Evolutionary conservation across 2,797 vertebrate species (phyloP), one percentile per base, ranked within the genome.

Genomic region (Streptopelia turtur): DNA sequence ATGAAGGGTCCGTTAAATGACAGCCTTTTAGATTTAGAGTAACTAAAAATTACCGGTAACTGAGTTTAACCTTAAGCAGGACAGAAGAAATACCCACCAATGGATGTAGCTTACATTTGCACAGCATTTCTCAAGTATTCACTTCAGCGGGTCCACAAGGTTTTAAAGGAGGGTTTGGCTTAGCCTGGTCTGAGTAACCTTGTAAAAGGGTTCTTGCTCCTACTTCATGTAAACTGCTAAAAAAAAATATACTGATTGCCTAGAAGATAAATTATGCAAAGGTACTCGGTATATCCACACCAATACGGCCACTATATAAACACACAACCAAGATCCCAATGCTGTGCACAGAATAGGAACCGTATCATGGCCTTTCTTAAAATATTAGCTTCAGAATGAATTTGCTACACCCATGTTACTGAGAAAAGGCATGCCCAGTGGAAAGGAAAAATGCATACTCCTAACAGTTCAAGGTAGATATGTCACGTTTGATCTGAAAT

Each of bases 211-310:
- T 56, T 93, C 91, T 85, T 83, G 27, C n/a, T 89, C 61, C 65
- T 33, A 35, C 25, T 16, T 17, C 28, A 30, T 6, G 17, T 71
- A 90, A 91, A 88, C 66, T 59, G 53, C 14, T 79, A 35, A 45
- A 90, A 91, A 91, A 89, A 91, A 72, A 69, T 7, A 39, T 5
- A 65, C 22, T 31, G 53, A 53, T 39, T 78, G 69, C 43, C 53
- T 33, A 23, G 66, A 52, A 93, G 60, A 87, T 43, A 50, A 80
- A 37, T 11, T 21, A 16, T 35, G 18, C 45, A 4, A 17, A 53
- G 3, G n/a, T 45, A 30, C 24, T 45, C 1, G 0, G 27, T 33
- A 2, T 10, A 79, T 39, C 37, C 31, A 17, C 0, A 0, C 35
- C 27, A n/a, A 16, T 3, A 12, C 0, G 0, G 6, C 33, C 82